A percentile compares a stretch with the other conserved stretches of the same genome.
Evolutionary conservation across 2,797 vertebrate genomes (phyloP).

Genomic region (Hipposideros larvatus): DNA sequence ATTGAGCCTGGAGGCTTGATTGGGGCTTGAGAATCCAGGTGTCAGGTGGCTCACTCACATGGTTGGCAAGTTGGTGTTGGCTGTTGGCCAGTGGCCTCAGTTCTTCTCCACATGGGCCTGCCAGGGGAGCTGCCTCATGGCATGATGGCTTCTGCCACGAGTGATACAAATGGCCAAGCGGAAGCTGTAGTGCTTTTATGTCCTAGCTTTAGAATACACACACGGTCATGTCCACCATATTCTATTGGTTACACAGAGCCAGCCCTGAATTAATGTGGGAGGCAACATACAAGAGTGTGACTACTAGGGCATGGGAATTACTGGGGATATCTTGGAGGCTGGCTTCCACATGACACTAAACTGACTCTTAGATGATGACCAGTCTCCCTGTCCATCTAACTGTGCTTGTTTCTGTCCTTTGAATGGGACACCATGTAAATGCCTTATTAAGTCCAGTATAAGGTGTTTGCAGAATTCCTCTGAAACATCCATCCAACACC

Average conservation of each 20-base stretch:
- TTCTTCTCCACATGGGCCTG: not conserved
- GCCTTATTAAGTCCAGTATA: not conserved
- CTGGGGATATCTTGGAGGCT: not conserved
- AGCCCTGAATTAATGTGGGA: not conserved
- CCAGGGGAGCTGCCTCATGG: not conserved
- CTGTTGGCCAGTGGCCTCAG: not conserved
- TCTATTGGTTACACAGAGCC: not conserved
- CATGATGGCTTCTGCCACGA: not conserved
- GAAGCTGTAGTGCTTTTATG: not conserved
- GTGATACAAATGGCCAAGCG: not conserved
- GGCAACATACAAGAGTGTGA: not conserved
- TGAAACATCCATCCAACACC: not conserved
- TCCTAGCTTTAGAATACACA: not conserved
- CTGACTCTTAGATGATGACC: not conserved
- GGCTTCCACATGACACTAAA: not conserved
- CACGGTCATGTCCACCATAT: not conserved
- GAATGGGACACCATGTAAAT: not conserved
- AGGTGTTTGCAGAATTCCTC: not conserved
- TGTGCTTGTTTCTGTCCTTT: not conserved
- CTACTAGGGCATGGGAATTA: not conserved
- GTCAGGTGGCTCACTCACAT: not conserved
- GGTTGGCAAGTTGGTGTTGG: not conserved
- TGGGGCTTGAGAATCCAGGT: not conserved
- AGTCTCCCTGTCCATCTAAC: not conserved
- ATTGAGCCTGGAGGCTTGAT: not conserved